Percentiles rank a stretch among this genome's conserved stretches.
These are phyloP conservation scores for Alitta virens DNA, from an alignment of 2,888 invertebrate species.

Conservation along the genomic window DNA sequence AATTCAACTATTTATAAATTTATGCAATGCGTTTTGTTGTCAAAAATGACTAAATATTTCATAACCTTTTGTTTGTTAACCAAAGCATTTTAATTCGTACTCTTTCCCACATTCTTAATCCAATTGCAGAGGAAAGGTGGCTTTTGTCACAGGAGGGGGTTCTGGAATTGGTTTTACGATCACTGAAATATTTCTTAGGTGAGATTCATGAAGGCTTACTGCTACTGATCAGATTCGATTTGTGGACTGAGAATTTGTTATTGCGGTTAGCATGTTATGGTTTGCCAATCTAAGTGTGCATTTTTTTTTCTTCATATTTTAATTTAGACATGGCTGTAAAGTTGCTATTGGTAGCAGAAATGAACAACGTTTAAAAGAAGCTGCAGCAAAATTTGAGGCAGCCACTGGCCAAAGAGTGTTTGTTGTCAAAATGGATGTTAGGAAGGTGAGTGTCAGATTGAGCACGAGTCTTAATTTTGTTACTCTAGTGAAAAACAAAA, in stretches of 20 bases:
- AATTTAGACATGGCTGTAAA: conserved; percentile 53
- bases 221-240: not conserved
- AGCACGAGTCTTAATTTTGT: not conserved
- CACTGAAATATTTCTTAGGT: conserved; percentile 53
- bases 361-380: conserved; percentile 36
- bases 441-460: conserved; percentile 45
- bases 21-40: too few species aligned
- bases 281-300: not conserved
- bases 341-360: conserved; percentile 50
- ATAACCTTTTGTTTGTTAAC: too few species aligned
- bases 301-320: not conserved
- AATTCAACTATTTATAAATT: too few species aligned
- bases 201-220: conserved; percentile 8
- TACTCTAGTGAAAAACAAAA: not conserved
- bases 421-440: conserved; percentile 48
- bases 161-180: conserved; percentile 55
- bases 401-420: conserved; percentile 48
- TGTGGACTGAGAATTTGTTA: not conserved
- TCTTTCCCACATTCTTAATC: too few species aligned
- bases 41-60: too few species aligned
- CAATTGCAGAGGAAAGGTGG: conserved; percentile 50
- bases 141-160: conserved; percentile 54
- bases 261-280: too few species aligned
- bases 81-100: too few species aligned
- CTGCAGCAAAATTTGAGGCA: conserved; percentile 38